Conservation (phyloP, 2,888 invertebrate genomes). For the Machimus atricapillus region DNA sequence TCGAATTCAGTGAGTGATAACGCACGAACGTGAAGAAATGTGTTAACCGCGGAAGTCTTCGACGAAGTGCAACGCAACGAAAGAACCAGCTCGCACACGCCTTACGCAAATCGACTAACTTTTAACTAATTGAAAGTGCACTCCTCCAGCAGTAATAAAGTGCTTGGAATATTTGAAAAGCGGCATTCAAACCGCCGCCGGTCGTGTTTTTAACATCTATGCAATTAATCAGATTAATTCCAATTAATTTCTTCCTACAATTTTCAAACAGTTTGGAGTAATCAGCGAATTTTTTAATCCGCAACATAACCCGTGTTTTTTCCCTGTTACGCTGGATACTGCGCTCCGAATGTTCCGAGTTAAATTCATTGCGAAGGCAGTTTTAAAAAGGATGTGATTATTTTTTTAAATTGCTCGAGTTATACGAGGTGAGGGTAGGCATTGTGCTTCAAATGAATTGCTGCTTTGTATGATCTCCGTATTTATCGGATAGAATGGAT, state of each 20-base stretch:
- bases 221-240: neutral
- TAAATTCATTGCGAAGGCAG: constrained; percentile 24
- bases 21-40: constrained; percentile 3
- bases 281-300: neutral
- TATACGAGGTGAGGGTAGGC: constrained; percentile 15
- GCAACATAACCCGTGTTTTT: neutral
- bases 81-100: neutral
- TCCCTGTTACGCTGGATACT: neutral
- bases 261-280: neutral
- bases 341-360: neutral
- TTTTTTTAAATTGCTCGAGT: constrained; percentile 20
- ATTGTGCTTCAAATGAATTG: neutral
- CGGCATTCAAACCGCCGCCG: neutral
- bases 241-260: neutral
- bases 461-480: neutral
- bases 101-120: neutral
- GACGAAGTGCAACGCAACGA: neutral
- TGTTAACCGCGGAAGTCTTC: constrained; percentile 1
- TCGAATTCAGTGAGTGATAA: constrained; percentile 27
- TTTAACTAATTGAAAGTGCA: constrained; percentile 1
- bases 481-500: neutral
- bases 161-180: neutral
- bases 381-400: constrained; percentile 36
- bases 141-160: neutral
- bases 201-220: neutral